These are phyloP conservation scores for Aldrovandia affinis DNA, from an alignment of 2,797 vertebrate species.

Conservation along the genomic window DNA sequence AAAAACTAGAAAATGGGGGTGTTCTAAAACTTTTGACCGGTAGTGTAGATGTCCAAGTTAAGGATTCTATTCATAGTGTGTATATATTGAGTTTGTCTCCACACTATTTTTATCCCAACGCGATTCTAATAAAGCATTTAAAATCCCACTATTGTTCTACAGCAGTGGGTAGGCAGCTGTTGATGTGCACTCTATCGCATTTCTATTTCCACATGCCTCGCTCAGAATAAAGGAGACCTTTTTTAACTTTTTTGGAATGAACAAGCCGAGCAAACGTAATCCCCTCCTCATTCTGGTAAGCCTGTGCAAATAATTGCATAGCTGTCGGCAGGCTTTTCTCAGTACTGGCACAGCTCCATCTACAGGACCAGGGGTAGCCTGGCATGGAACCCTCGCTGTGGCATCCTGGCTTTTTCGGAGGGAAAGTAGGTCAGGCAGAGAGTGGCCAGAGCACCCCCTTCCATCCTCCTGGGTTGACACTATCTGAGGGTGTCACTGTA, in stretches of 20 bases:
- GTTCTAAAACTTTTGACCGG: too few relatives aligned
- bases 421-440: conserved; percentile 53
- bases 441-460: conserved; percentile 25
- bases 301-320: conserved; percentile 50
- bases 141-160: conserved; percentile 1
- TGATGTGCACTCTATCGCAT: neutral
- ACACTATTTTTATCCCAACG: conserved; percentile 4
- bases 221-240: conserved; percentile 39
- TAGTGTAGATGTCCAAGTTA: too few relatives aligned
- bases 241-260: conserved; percentile 32
- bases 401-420: conserved; percentile 39
- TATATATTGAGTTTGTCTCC: neutral
- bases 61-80: neutral
- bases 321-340: conserved; percentile 39
- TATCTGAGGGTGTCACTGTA: neutral
- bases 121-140: neutral
- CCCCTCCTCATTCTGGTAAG: conserved; percentile 34
- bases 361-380: conserved; percentile 36
- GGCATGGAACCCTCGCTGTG: conserved; percentile 45
- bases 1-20: too few relatives aligned
- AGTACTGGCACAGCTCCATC: conserved; percentile 25
- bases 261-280: conserved; percentile 41
- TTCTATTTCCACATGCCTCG: conserved; percentile 24
- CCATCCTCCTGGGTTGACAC: conserved; percentile 22
- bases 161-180: neutral